phyloP scores from a whole-genome alignment of 2,797 vertebrate species.

The Helarctos malayanus region DNA sequence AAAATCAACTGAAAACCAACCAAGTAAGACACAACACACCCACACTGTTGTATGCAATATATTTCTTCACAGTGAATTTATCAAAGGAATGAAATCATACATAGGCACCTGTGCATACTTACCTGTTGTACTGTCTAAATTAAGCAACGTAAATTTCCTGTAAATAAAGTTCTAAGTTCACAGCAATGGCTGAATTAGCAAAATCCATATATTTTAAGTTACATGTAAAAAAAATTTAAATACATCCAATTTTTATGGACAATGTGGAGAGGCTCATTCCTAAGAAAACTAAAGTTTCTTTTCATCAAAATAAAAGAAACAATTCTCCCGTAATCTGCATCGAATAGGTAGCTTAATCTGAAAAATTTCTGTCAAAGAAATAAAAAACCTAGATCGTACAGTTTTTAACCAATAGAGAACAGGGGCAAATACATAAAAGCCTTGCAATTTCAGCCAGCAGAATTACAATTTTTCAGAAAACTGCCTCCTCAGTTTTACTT shows the following conservation, averaged over 20 bases:
- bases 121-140: conserved; percentile 77
- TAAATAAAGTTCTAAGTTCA: conserved; percentile 86
- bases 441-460: conserved; percentile 52
- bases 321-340: conserved; percentile 31
- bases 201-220: conserved; percentile 76
- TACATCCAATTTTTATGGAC: conserved; percentile 27
- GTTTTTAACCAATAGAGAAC: conserved; percentile 65
- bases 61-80: conserved; percentile 66
- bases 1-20: conserved; percentile 76
- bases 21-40: conserved; percentile 59
- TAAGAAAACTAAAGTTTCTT: conserved; percentile 68
- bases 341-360: neutral
- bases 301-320: conserved; percentile 62
- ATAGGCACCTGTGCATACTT: conserved; percentile 84
- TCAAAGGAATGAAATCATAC: conserved; percentile 60
- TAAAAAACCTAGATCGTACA: conserved; percentile 13
- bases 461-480: conserved; percentile 73
- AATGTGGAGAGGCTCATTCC: conserved; percentile 40
- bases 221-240: conserved; percentile 37
- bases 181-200: conserved; percentile 73
- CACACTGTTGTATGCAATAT: neutral
- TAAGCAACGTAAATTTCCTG: conserved; percentile 83
- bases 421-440: conserved; percentile 8
- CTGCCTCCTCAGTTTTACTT: conserved; percentile 51
- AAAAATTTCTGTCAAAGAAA: conserved; percentile 64